Conservation (phyloP, 2,113 vertebrate species). For the Gracilinanus agilis region DNA sequence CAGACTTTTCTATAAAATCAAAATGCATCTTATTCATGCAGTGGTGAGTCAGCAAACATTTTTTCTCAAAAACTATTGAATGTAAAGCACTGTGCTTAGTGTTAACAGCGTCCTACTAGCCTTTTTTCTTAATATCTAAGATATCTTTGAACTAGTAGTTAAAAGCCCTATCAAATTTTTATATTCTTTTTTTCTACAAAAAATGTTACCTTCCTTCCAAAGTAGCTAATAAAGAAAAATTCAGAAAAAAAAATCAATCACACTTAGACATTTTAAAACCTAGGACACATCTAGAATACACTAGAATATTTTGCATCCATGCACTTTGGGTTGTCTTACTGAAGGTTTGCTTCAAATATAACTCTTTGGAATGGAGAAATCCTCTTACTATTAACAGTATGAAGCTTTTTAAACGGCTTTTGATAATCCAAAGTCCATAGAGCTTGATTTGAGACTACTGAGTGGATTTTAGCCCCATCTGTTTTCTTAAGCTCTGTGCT, state of each 20-base stretch:
- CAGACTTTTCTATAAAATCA: background rate
- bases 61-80: background rate
- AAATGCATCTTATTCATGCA: background rate
- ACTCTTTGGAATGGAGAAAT: background rate
- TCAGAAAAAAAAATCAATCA: slow-evolving; percentile 21
- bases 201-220: slow-evolving; percentile 21
- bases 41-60: background rate
- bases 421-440: slow-evolving; percentile 43
- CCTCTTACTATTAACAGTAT: slow-evolving; percentile 27
- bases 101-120: background rate
- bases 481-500: slow-evolving; percentile 54
- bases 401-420: slow-evolving; percentile 55
- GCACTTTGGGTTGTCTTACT: slow-evolving; percentile 6
- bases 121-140: background rate
- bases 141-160: background rate
- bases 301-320: background rate
- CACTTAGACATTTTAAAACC: background rate
- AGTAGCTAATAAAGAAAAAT: slow-evolving; percentile 42
- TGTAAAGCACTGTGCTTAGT: background rate
- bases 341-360: background rate
- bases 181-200: background rate
- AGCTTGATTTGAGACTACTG: slow-evolving; percentile 13
- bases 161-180: background rate
- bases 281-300: slow-evolving; percentile 22
- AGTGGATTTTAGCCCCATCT: slow-evolving; percentile 47